Base-by-base conservation (phyloP, 2,113 vertebrate species). In the Eptesicus fuscus region DNA sequence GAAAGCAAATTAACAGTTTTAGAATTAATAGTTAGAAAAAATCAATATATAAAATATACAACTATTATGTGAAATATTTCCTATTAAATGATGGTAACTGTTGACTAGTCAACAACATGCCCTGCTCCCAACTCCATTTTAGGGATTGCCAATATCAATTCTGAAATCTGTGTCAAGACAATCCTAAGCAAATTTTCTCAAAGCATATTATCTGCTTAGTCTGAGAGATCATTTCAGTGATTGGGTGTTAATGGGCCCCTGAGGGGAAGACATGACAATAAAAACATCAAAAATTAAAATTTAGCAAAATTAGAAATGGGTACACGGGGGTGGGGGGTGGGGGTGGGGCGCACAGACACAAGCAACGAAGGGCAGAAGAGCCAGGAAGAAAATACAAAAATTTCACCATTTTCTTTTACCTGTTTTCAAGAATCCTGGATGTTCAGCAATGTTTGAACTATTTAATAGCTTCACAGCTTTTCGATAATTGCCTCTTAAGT, bases 401-500 rank as follows among this genome's bases (percentile, higher is more conserved):
- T 8, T 22, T 93, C 86, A 69, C 61, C 20, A 32, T 76, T 93
- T 86, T 89, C 73, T 93, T 53, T 98, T 98, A 99, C 99, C 99
- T 97, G 99, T 99, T 98, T 99, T 99, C 97, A 99, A 99, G 92
- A 99, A 99, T 90, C 99, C 99, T 56, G 99, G 99, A 95, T 99
- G 99, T 87, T 99, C 99, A 67, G 99, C 99, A 70, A 99, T 99
- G 98, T 99, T 99, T 91, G 99, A 99, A 96, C 99, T 99, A 97
- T 99, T 99, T 76, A 99, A 93, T 37, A 99, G 98, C 97, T 99
- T 99, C 92, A 99, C 99, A 0, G 99, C 99, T 98, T 99, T 99
- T 65, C 99, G 98, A 95, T 99, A 99, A 98, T 99, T 99, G 97
- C 99, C 99, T 97, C 99, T 98, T 98, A 99, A 98, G 98, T 99